Conservation (phyloP, 1,140 invertebrate species). For the Heliothis subflexa region DNA sequence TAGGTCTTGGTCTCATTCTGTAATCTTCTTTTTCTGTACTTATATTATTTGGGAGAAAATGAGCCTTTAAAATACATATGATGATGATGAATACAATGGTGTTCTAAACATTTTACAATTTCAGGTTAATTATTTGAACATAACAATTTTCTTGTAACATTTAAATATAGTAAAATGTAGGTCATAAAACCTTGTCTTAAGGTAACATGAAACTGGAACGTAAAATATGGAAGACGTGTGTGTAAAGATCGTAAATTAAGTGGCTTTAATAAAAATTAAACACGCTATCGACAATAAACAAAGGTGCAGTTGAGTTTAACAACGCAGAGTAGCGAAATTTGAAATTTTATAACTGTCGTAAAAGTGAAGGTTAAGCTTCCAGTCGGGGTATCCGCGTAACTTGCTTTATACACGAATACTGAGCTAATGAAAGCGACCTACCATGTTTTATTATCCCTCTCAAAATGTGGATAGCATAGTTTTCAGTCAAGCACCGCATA, state of each 20-base stretch:
- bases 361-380: slow-evolving; percentile 74
- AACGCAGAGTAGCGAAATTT: slow-evolving; percentile 72
- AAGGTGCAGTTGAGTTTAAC: slow-evolving; percentile 58
- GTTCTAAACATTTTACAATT: no score
- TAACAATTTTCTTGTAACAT: neutral
- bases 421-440: slow-evolving; percentile 76
- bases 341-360: slow-evolving; percentile 78
- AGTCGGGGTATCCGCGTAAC: slow-evolving; percentile 67
- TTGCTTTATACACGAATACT: slow-evolving; percentile 68
- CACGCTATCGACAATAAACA: slow-evolving; percentile 59
- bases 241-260: slow-evolving; percentile 43
- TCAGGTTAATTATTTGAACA: no score
- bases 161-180: slow-evolving; percentile 11
- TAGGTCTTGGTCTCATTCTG: no score
- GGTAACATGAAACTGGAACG: slow-evolving; percentile 31
- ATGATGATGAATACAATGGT: no score
- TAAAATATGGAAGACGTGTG: slow-evolving; percentile 26
- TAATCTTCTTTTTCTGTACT: no score
- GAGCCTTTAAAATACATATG: no score
- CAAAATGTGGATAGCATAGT: slow-evolving; percentile 57
- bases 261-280: slow-evolving; percentile 46
- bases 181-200: slow-evolving; percentile 32
- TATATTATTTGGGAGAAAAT: no score
- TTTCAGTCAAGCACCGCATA: slow-evolving; percentile 51
- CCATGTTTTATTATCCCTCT: slow-evolving; percentile 77